Evolutionary conservation across 2,113 vertebrate species (phyloP).

Genomic region (Mobula birostris): DNA sequence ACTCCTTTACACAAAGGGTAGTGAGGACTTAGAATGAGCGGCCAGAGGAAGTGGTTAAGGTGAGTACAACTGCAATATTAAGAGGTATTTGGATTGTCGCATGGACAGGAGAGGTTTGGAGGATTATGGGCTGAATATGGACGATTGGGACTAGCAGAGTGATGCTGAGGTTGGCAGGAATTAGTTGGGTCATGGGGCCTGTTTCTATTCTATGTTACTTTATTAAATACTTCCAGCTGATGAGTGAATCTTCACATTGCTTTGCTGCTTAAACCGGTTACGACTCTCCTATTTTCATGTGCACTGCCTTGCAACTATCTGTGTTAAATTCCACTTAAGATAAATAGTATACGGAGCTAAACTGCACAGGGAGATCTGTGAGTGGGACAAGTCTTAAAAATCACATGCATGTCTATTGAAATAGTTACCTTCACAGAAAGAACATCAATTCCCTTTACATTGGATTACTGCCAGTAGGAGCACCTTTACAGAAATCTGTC

Average conservation of each 20-base stretch:
- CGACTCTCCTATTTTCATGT: not conserved
- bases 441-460: not conserved
- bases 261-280: not conserved
- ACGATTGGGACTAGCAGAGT: too few relatives aligned
- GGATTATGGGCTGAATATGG: too few relatives aligned
- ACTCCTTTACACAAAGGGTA: too few relatives aligned
- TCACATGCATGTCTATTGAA: not conserved
- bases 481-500: too few relatives aligned
- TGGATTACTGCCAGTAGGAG: not conserved
- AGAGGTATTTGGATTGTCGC: too few relatives aligned
- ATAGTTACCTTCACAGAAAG: not conserved
- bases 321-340: not conserved
- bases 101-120: too few relatives aligned
- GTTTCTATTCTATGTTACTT: too few relatives aligned
- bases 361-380: not conserved
- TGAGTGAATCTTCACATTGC: not conserved
- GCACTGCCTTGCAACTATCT: not conserved
- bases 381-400: not conserved
- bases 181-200: too few relatives aligned
- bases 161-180: too few relatives aligned
- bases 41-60: too few relatives aligned
- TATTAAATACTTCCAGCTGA: not conserved
- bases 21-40: too few relatives aligned
- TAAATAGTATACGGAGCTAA: not conserved
- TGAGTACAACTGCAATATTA: too few relatives aligned